Evolutionary conservation across 2,113 vertebrate genomes (phyloP), one percentile per base, ranked within the genome.

Genomic region (Stercorarius parasiticus): DNA sequence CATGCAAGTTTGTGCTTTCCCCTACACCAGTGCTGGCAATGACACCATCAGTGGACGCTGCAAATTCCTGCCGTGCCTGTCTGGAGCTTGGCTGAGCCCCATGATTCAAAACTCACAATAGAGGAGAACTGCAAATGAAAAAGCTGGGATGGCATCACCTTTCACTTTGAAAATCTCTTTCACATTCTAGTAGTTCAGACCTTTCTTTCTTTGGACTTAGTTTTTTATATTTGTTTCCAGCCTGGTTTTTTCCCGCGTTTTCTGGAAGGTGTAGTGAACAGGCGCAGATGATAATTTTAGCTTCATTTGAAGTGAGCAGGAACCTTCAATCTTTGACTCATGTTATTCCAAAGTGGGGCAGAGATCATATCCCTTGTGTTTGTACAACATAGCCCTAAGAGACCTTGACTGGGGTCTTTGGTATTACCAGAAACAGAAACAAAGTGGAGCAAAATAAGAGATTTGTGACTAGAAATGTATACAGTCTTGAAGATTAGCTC

Each of bases 401-500:
- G 27, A 87, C 65, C 65, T 91, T 87, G 65, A 52, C 29, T 53
- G 43, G 25, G 23, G 13, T 69, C 70, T 82, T 82, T 61, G 27
- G 6, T 71, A 65, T 88, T 89, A 74, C 22, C 69, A 88, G 43
- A 86, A 94, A 72, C 53, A 92, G 56, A 71, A 61, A 81, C 19
- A 65, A 80, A 72, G 36, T 49, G 43, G 29, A 93, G 11, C 43
- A 80, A 93, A 85, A 14, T 18, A 67, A 74, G 58, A 92, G 30
- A 76, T 53, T 14, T 38, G 10, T 70, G 58, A 93, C 82, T 12
- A 94, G 53, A 21, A 42, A 32, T 34, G n/a, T 19, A 32, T 22
- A 56, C 9, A 62, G 29, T 78, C 59, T 59, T 8, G 2, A 73
- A 80, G 56, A 93, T 91, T 55, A 87, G 43, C 13, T 89, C 34